Base-by-base conservation (phyloP, 2,797 vertebrate genomes). In the Halcyon badia region DNA sequence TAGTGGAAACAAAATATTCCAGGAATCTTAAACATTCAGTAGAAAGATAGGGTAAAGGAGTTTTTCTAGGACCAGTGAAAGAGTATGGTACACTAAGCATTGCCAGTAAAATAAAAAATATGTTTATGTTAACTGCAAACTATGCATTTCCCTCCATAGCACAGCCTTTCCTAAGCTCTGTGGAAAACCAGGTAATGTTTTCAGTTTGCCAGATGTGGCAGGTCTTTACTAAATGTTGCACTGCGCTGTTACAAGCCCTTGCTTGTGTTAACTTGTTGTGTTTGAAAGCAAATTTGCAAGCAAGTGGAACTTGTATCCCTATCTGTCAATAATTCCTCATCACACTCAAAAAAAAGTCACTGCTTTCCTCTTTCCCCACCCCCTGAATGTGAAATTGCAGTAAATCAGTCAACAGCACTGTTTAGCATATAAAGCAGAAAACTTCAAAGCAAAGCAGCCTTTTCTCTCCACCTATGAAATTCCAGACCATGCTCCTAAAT, bases 401-500 rank as follows among this genome's bases (percentile, higher is more conserved):
- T 95, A 89, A 96, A 95, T 96, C 96, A 92, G 66, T 61, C 96
- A 68, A 11, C 95, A 94, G 96, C 91, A 21, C 96, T 96, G 58
- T 76, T 97, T 91, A 91, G 94, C 94, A 91, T 84, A 84, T 68
- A 96, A 87, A 97, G 95, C 93, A 94, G 91, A 6, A 8, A 80
- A 89, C 97, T 96, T 96, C 95, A 97, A 97, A 97, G 96, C 49
- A 41, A 3, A 69, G 92, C 92, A 62, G 92, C 87, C 93, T 94
- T 94, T 95, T 71, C 93, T 87, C 56, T 41, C 88, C 96, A 95
- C 95, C 96, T 96, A 84, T 68, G 96, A 80, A 94, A 97, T 96
- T 95, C 95, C 97, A 91, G 94, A 82, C 48, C 91, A 1, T 1
- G 83, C 83, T 87, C 91, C 85, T 42, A 95, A 95, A 97, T 93